phyloP scores from a whole-genome alignment of 2,888 invertebrate genomes.

The Incurvaria masculella region DNA sequence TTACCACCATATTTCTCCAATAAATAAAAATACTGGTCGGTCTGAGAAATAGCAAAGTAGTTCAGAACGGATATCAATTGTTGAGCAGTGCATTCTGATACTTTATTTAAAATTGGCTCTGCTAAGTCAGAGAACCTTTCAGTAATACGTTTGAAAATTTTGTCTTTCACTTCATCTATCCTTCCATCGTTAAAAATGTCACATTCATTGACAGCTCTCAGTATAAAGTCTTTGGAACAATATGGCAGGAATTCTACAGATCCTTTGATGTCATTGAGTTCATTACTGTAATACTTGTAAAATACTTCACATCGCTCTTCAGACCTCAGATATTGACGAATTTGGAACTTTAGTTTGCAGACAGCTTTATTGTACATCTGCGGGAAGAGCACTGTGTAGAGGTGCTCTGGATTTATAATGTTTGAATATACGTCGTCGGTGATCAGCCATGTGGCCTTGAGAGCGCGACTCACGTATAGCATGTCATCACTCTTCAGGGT shows the following conservation, averaged over 20 bases:
- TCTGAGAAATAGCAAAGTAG: neutral
- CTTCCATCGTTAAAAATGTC: neutral
- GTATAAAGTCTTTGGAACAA: slow-evolving; percentile 25
- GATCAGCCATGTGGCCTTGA: slow-evolving; percentile 32
- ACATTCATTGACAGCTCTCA: slow-evolving; percentile 18
- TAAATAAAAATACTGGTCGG: neutral
- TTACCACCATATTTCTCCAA: neutral
- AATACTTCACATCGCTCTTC: slow-evolving; percentile 25
- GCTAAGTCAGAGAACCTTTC: neutral
- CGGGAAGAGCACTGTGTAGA: slow-evolving; percentile 30
- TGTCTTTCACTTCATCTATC: neutral
- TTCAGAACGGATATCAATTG: neutral
- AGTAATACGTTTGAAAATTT: neutral
- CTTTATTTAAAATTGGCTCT: neutral
- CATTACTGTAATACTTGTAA: slow-evolving; percentile 26
- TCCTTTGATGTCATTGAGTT: slow-evolving; percentile 19
- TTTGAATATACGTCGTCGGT: slow-evolving; percentile 20
- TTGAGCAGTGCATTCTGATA: neutral
- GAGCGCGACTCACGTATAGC: slow-evolving; percentile 33
- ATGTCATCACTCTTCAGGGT: slow-evolving; percentile 32
- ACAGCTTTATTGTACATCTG: slow-evolving; percentile 31
- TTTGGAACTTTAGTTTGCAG: slow-evolving; percentile 30
- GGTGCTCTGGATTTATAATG: slow-evolving; percentile 29
- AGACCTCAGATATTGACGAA: slow-evolving; percentile 24
- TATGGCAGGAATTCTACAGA: slow-evolving; percentile 27